Percentiles rank a stretch among this genome's conserved stretches.
These are phyloP conservation scores for Philonicus albiceps DNA, from an alignment of 2,888 invertebrate genomes.

Conservation along the genomic window DNA sequence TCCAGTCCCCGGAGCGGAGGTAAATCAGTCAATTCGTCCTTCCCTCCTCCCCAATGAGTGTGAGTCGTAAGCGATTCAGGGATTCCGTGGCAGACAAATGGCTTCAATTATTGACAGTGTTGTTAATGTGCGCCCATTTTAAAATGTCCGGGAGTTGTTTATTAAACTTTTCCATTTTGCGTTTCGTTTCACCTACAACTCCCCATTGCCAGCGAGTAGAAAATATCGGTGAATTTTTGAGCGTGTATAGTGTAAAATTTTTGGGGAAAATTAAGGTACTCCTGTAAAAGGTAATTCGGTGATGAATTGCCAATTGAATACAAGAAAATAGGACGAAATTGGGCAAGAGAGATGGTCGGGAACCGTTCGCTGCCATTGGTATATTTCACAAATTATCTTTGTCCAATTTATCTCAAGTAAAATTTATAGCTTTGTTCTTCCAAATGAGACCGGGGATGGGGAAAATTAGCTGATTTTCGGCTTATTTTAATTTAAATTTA, in stretches of 20 bases:
- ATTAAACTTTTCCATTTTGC: constrained; percentile 23
- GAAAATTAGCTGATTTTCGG: constrained; percentile 10
- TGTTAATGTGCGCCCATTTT: constrained; percentile 47
- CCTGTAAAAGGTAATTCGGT: constrained; percentile 10
- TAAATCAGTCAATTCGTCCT: constrained; percentile 23
- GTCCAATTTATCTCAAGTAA: constrained; percentile 2
- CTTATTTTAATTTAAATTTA: constrained; percentile 20
- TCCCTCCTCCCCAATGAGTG: not conserved
- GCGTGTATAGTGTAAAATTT: constrained; percentile 19
- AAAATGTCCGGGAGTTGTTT: constrained; percentile 42
- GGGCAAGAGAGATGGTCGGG: not conserved
- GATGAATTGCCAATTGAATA: constrained; percentile 28
- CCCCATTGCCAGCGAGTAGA: not conserved
- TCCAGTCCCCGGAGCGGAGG: not conserved
- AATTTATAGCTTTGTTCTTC: constrained; percentile 9
- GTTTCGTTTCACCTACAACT: not conserved
- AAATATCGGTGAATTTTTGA: not conserved
- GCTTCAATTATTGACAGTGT: constrained; percentile 46
- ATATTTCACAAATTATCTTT: constrained; percentile 4
- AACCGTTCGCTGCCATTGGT: not conserved
- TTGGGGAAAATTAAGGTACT: not conserved
- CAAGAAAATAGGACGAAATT: not conserved
- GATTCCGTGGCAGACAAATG: constrained; percentile 36
- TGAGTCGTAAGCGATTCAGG: not conserved
- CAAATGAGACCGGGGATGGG: not conserved